Evolutionary conservation across 2,797 vertebrate genomes (phyloP), one percentile per base, ranked within the genome.

Genomic region (Enteromius mattozi): DNA sequence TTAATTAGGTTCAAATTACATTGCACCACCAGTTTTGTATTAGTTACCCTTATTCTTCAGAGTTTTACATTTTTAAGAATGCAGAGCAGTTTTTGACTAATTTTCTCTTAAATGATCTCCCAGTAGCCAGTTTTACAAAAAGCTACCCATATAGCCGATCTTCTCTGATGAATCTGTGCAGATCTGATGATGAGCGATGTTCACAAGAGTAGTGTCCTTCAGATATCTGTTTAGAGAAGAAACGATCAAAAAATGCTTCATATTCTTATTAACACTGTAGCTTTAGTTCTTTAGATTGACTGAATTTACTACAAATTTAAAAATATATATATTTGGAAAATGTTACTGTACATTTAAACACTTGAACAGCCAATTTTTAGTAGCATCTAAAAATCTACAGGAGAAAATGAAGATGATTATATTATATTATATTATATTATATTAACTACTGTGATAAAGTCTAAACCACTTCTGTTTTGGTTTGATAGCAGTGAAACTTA

Each of bases 121-220:
- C 16, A 12, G n/a, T 24, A 66, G 16, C 1, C 42, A 8, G 16
- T 59, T 42, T 93, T 85, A 94, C 85, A 93, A 86, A 0, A 1
- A 85, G 89, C 92, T 92, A n/a, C 0, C 54, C 10, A 2, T 24
- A 14, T 30, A 1, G 1, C 21, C 14, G 0, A n/a, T 6, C 2
- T 0, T 10, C 0, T 37, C 0, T 37, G 74, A 94, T 85, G 85
- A 89, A 94, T 0, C 82, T 14, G 19, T 93, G 94, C 87, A 94
- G 88, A 1, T 88, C 72, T 70, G 59, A 76, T 1, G 66, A 1
- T 1, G 81, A 30, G 9, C 3, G 56, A 3, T 21, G 37, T 6
- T 33, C 1, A 0, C 8, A 59, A 0, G 16, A 5, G 2, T 69
- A 21, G 3, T 35, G 6, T 19, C 1, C 0, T 68, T 37, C 86